Percentiles rank a stretch among this genome's conserved stretches.
These are phyloP conservation scores for Drosophila nr. medialis DNA, from an alignment of 2,888 invertebrate genomes.

Conservation along the genomic window DNA sequence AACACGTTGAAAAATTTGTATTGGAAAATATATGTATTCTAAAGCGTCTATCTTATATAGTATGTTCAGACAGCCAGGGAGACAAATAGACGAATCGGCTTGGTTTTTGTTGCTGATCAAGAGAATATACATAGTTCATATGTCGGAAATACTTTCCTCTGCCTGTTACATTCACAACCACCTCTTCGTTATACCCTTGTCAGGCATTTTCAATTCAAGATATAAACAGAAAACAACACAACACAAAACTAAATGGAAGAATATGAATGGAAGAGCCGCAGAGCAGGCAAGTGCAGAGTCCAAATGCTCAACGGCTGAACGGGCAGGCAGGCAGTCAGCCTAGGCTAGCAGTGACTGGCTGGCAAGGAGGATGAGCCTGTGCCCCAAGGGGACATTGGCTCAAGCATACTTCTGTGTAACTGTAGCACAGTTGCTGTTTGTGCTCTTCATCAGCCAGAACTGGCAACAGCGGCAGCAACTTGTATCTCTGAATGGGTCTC, in stretches of 20 bases:
- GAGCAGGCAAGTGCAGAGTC: conserved; percentile 61
- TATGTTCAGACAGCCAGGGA: not conserved
- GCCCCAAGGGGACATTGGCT: conserved; percentile 73
- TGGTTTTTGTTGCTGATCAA: not conserved
- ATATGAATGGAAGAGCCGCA: conserved; percentile 74
- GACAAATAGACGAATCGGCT: not conserved
- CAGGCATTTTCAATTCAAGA: not conserved
- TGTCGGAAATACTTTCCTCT: not conserved
- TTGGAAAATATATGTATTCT: not conserved
- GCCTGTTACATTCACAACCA: not conserved
- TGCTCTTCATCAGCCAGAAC: conserved; percentile 67
- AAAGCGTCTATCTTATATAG: not conserved
- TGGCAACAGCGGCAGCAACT: conserved; percentile 34
- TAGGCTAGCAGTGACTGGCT: not conserved
- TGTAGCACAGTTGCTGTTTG: conserved; percentile 72
- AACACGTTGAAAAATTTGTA: not conserved
- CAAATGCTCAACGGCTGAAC: conserved; percentile 49
- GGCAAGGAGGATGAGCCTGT: conserved; percentile 28
- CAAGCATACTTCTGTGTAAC: conserved; percentile 70
- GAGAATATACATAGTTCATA: not conserved
- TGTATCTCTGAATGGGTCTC: conserved; percentile 61
- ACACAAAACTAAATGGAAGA: conserved; percentile 70
- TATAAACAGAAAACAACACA: conserved; percentile 23
- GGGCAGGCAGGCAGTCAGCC: not conserved
- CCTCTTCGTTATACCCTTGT: not conserved